Evolutionary conservation across 1,140 invertebrate genomes (phyloP).

Genomic region (Mesaphorura yosii): DNA sequence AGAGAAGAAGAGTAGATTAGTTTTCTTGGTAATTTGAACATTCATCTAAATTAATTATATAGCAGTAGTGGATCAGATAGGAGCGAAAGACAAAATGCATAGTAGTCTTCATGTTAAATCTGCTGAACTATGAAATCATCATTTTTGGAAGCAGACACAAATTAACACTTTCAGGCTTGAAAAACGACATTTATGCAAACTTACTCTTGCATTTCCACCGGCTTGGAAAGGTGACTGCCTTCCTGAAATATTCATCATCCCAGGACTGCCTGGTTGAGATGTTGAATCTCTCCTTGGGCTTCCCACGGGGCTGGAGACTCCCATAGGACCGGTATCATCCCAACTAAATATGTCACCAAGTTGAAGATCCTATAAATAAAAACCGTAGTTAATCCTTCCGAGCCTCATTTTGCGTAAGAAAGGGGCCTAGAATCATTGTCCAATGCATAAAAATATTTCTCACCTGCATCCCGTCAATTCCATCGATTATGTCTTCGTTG

Average conservation of each 20-base stretch:
- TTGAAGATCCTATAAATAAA: slow-evolving; percentile 34
- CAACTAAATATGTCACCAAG: slow-evolving; percentile 59
- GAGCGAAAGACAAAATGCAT: neutral
- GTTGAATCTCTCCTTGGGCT: slow-evolving; percentile 44
- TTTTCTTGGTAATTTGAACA: slow-evolving; percentile 4
- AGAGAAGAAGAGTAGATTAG: slow-evolving; percentile 3
- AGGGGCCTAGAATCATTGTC: neutral
- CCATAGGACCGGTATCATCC: slow-evolving; percentile 44
- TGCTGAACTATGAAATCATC: neutral
- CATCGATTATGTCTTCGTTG: slow-evolving; percentile 59
- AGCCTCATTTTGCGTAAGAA: neutral
- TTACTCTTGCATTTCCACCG: slow-evolving; percentile 39
- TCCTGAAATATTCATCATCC: slow-evolving; percentile 43
- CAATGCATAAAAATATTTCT: neutral
- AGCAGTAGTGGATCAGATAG: neutral
- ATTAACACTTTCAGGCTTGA: too few relatives aligned
- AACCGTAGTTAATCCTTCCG: slow-evolving; percentile 19
- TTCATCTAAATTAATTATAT: slow-evolving; percentile 2
- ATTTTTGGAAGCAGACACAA: too few relatives aligned
- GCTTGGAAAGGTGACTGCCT: slow-evolving; percentile 50
- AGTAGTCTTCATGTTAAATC: slow-evolving; percentile 1
- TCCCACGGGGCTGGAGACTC: slow-evolving; percentile 48
- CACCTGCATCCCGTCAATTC: slow-evolving; percentile 55
- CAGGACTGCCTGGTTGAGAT: slow-evolving; percentile 49
- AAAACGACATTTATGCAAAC: slow-evolving; percentile 1